A percentile compares a stretch with the other conserved stretches of the same genome.
These are phyloP conservation scores for Oreotrochilus melanogaster DNA, from an alignment of 2,113 vertebrate species.

Conservation along the genomic window DNA sequence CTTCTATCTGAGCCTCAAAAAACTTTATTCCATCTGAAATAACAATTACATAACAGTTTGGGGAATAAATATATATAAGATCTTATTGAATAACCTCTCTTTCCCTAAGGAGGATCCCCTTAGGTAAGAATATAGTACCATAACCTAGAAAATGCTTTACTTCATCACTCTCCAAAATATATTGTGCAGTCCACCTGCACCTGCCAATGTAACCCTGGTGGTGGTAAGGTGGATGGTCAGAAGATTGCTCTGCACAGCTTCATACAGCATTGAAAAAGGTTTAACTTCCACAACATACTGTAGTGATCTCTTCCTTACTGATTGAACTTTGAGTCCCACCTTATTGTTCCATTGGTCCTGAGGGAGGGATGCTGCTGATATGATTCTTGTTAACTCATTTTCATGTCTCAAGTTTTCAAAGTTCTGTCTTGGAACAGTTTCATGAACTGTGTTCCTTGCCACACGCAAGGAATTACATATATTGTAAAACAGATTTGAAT, in stretches of 20 bases:
- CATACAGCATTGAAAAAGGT: background rate
- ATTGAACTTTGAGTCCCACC: background rate
- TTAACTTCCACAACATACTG: background rate
- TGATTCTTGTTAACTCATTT: background rate
- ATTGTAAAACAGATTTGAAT: constrained; percentile 16
- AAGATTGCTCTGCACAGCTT: background rate
- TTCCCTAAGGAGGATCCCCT: background rate
- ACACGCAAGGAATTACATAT: background rate
- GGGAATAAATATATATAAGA: background rate
- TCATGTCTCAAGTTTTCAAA: background rate
- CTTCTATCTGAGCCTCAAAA: background rate
- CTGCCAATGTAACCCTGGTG: background rate
- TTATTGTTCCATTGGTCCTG: background rate
- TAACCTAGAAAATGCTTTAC: background rate
- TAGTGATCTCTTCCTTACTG: background rate
- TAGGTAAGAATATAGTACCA: background rate
- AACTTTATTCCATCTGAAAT: background rate
- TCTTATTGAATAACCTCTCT: background rate
- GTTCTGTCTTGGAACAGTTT: background rate
- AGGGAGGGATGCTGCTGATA: background rate
- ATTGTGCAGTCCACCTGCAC: background rate
- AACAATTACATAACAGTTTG: background rate
- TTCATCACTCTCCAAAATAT: background rate
- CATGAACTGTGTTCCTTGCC: background rate
- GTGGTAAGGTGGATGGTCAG: background rate